Conservation (phyloP, 2,113 vertebrate species). For the Sander vitreus region DNA sequence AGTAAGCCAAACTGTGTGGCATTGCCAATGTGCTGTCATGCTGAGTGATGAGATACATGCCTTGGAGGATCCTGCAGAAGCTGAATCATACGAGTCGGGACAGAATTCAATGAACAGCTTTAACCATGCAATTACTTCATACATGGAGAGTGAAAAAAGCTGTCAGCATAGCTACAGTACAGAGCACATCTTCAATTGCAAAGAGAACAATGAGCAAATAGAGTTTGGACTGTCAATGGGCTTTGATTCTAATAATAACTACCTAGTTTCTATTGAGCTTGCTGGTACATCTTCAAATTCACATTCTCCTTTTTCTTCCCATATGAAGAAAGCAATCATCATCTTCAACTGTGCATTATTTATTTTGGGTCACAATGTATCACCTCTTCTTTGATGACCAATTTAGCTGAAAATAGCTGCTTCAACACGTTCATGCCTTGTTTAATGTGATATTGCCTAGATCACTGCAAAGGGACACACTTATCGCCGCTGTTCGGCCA, state of each 20-base stretch:
- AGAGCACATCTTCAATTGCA: slow-evolving; percentile 20
- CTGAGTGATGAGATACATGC: slow-evolving; percentile 70
- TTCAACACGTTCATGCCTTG: background rate
- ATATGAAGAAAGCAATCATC: background rate
- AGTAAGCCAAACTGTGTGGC: slow-evolving; percentile 60
- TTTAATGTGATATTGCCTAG: background rate
- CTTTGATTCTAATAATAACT: slow-evolving; percentile 28
- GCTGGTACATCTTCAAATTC: background rate
- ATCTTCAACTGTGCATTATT: background rate
- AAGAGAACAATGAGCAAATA: slow-evolving; percentile 24
- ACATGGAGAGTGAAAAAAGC: slow-evolving; percentile 35
- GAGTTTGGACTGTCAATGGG: slow-evolving; percentile 6
- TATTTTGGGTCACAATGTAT: background rate
- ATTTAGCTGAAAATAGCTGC: background rate
- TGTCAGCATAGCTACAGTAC: slow-evolving; percentile 28
- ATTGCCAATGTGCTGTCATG: too few relatives aligned
- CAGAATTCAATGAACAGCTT: slow-evolving; percentile 50
- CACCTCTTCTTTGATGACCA: slow-evolving; percentile 11
- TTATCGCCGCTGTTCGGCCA: too few relatives aligned
- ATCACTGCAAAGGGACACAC: background rate
- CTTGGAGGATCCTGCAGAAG: slow-evolving; percentile 41
- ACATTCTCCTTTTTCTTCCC: background rate
- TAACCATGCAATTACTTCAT: slow-evolving; percentile 58
- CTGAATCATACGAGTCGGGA: slow-evolving; percentile 36
- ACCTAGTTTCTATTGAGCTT: slow-evolving; percentile 19